phyloP scores from a whole-genome alignment of 2,888 invertebrate genomes.

The Phortica okadai region DNA sequence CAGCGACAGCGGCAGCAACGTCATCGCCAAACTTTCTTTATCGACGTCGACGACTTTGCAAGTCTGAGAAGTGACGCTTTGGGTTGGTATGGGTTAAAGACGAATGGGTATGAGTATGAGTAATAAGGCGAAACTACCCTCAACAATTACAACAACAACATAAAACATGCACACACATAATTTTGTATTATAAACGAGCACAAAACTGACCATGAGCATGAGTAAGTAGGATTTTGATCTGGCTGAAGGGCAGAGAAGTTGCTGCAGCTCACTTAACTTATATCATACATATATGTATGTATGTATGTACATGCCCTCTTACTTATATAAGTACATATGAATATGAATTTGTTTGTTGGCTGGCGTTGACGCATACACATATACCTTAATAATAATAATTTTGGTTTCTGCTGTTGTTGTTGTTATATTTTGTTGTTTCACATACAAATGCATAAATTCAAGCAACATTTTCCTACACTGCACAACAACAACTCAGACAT shows the following conservation, averaged over 20 bases:
- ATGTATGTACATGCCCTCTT: conserved; percentile 5
- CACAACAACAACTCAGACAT: conserved; percentile 17
- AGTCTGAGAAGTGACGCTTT: not conserved
- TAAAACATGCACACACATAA: conserved; percentile 13
- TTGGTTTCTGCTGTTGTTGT: conserved; percentile 17
- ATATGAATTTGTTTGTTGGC: conserved; percentile 11
- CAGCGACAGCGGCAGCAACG: not conserved
- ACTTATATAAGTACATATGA: not conserved
- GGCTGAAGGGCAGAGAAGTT: not conserved
- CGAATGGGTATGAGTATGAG: not conserved
- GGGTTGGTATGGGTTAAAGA: not conserved
- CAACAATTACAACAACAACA: not conserved
- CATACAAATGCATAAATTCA: conserved; percentile 15
- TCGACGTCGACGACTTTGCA: not conserved
- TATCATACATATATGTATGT: conserved; percentile 6
- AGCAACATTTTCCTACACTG: not conserved
- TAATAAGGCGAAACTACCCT: conserved; percentile 24
- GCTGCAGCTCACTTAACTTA: not conserved
- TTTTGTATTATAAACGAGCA: conserved; percentile 27
- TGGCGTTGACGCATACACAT: conserved; percentile 30
- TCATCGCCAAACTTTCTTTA: conserved; percentile 10
- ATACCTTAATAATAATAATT: conserved; percentile 19
- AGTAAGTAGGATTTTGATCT: not conserved
- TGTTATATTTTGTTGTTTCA: conserved; percentile 17
- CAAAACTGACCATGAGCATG: conserved; percentile 24